Percentiles rank a stretch among this genome's conserved stretches.
phyloP scores from a whole-genome alignment of 2,888 invertebrate genomes.

The Tridacna crocea region DNA sequence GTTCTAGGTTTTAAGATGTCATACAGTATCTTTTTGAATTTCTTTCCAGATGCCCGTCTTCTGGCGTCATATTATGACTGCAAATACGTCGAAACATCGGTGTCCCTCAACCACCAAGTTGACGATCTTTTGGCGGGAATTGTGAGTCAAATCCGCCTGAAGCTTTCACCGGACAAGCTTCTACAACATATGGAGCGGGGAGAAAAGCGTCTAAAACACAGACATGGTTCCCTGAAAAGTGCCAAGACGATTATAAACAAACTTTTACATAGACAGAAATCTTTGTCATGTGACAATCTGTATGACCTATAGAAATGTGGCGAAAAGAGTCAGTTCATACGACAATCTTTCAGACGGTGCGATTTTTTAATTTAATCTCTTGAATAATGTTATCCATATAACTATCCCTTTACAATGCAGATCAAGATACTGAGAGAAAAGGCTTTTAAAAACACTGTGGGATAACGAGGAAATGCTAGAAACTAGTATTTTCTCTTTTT shows the following conservation, averaged over 20 bases:
- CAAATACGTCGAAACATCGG: constrained; percentile 97
- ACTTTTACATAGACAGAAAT: constrained; percentile 61
- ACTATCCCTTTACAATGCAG: too few species aligned
- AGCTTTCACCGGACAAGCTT: constrained; percentile 82
- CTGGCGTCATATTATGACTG: constrained; percentile 87
- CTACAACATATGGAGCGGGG: constrained; percentile 35
- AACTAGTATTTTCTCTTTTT: too few species aligned
- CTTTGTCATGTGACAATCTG: constrained; percentile 59
- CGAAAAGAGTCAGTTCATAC: neutral
- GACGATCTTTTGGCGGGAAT: constrained; percentile 97
- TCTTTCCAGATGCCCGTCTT: constrained; percentile 60
- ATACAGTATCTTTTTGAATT: too few species aligned
- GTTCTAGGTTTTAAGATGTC: too few species aligned
- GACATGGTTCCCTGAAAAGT: constrained; percentile 52
- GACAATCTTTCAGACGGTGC: neutral
- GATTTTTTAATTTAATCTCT: neutral
- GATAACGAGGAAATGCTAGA: too few species aligned
- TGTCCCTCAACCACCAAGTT: constrained; percentile 97
- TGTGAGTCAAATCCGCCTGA: constrained; percentile 94
- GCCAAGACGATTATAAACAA: constrained; percentile 51
- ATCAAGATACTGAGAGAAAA: too few species aligned
- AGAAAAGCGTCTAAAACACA: constrained; percentile 35
- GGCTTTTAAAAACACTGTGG: too few species aligned
- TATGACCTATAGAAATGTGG: constrained; percentile 49
- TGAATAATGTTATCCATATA: too few species aligned